These are phyloP conservation scores for Tragopan temminckii DNA, from an alignment of 2,797 vertebrate species.

Conservation along the genomic window DNA sequence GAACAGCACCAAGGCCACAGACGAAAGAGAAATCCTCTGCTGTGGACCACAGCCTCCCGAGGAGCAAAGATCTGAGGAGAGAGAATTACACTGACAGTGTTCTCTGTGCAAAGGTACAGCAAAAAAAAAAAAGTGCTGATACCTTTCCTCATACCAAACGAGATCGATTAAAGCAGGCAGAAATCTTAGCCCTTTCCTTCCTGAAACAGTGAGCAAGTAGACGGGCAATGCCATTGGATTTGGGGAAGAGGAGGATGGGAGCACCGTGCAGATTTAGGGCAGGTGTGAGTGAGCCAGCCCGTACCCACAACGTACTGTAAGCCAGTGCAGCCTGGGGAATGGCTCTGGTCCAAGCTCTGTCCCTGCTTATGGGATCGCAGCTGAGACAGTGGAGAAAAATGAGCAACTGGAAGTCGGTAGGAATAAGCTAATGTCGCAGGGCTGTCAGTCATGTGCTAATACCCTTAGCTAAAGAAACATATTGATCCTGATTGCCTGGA, in stretches of 20 bases:
- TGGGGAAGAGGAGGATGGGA: accelerated
- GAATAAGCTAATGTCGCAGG: constrained; percentile 30
- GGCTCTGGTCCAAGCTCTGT: constrained; percentile 6
- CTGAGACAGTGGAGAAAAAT: constrained; percentile 43
- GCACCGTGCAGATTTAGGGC: background rate
- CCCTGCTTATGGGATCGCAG: background rate
- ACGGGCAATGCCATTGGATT: background rate
- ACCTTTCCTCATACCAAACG: background rate
- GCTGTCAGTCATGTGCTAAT: constrained; percentile 76
- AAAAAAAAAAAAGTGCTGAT: background rate
- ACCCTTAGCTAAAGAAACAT: constrained; percentile 70
- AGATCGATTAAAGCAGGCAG: background rate
- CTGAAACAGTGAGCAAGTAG: background rate
- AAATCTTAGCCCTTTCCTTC: background rate
- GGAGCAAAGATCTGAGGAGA: background rate
- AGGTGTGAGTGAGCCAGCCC: background rate
- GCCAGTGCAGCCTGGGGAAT: background rate
- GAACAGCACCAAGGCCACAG: background rate
- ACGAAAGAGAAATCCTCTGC: background rate
- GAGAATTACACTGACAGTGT: background rate
- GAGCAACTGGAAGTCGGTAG: constrained; percentile 52
- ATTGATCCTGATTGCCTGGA: constrained; percentile 79
- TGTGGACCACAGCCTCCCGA: background rate
- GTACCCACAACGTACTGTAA: background rate
- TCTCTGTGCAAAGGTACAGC: background rate